phyloP scores from a whole-genome alignment of 2,797 vertebrate species.

The Pipistrellus pygmaeus region DNA sequence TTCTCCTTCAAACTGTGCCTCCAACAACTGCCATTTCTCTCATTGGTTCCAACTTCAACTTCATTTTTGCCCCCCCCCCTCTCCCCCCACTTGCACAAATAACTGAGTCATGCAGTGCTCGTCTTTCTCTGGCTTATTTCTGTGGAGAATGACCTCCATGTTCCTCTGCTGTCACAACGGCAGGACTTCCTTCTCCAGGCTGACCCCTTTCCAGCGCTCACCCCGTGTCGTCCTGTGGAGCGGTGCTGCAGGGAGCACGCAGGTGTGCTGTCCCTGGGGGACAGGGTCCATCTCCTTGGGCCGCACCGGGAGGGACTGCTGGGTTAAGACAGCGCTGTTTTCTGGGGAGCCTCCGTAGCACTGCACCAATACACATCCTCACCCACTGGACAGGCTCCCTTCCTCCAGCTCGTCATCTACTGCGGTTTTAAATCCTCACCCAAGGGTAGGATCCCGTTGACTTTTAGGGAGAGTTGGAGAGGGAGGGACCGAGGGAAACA shows the following conservation, averaged over 20 bases:
- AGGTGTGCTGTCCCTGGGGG: background rate
- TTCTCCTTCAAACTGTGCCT: background rate
- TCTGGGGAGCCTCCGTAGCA: background rate
- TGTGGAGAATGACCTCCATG: background rate
- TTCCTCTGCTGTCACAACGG: background rate
- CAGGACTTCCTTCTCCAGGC: background rate
- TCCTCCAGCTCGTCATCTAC: background rate
- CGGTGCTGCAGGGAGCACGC: background rate
- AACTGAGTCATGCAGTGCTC: background rate
- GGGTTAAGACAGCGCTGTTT: background rate
- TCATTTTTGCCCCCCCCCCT: too few relatives aligned
- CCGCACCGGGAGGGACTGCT: background rate
- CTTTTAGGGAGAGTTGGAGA: too few relatives aligned
- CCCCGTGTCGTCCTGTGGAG: background rate
- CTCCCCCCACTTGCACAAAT: accelerated
- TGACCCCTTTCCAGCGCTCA: background rate
- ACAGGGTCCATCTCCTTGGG: background rate
- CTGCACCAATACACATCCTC: background rate
- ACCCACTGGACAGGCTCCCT: background rate
- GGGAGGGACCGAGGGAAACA: too few relatives aligned
- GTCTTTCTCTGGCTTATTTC: background rate
- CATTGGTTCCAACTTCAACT: background rate
- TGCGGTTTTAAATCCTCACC: too few relatives aligned
- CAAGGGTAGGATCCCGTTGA: too few relatives aligned
- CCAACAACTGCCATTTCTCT: background rate